phyloP scores from a whole-genome alignment of 2,888 invertebrate genomes.

The Lasioglossum villosulum region DNA sequence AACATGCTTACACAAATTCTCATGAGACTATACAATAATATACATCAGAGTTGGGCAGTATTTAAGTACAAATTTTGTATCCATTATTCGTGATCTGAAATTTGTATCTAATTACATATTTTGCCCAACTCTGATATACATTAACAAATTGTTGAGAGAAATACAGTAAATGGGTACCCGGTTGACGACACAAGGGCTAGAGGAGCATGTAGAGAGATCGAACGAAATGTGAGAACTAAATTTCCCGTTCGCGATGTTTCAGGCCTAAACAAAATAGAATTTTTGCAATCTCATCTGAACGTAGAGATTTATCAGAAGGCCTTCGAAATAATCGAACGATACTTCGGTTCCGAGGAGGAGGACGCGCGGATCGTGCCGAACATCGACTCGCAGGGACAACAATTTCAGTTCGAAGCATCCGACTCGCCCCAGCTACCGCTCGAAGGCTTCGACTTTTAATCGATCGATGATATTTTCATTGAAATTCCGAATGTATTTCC shows the following conservation, averaged over 20 bases:
- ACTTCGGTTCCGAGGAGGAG: slow-evolving; percentile 97
- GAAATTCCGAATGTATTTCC: slow-evolving; percentile 63
- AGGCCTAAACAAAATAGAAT: slow-evolving; percentile 99
- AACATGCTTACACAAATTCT: too few species aligned
- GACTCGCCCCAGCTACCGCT: slow-evolving; percentile 87
- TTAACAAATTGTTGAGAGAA: too few species aligned
- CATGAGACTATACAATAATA: too few species aligned
- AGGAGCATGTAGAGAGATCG: too few species aligned
- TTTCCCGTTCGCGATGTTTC: slow-evolving; percentile 72
- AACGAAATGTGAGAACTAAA: neutral
- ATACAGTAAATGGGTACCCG: too few species aligned
- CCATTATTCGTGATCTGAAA: too few species aligned
- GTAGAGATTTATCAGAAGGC: slow-evolving; percentile 98
- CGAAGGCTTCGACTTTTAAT: slow-evolving; percentile 93
- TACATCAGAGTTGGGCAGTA: too few species aligned
- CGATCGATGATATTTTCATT: slow-evolving; percentile 46
- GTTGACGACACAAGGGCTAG: too few species aligned
- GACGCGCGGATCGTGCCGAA: slow-evolving; percentile 92
- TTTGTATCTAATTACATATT: too few species aligned
- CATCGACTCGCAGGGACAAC: slow-evolving; percentile 90
- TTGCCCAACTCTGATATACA: too few species aligned
- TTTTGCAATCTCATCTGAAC: slow-evolving; percentile 98
- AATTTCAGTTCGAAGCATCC: slow-evolving; percentile 86
- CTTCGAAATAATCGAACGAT: slow-evolving; percentile 98
- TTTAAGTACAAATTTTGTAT: too few species aligned